Evolutionary conservation across 2,113 vertebrate species (phyloP).

Genomic region (Gorsachius goisagi): DNA sequence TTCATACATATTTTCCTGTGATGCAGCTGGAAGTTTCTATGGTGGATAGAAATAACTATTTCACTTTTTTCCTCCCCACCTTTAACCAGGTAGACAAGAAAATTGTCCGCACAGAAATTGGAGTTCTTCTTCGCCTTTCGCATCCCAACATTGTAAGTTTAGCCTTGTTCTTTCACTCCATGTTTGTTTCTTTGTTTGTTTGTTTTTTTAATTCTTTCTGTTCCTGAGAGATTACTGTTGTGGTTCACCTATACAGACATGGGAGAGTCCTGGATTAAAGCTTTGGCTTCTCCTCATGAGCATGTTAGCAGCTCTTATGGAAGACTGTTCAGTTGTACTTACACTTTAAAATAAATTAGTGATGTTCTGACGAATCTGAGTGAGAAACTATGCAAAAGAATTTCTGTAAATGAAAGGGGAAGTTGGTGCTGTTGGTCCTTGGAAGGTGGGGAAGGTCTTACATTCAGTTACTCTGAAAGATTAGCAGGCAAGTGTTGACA

Average conservation of each 20-base stretch:
- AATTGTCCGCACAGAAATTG: slow-evolving; percentile 89
- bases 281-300: neutral
- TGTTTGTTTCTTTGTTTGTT: neutral
- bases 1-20: neutral
- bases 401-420: neutral
- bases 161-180: neutral
- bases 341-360: neutral
- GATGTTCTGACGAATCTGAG: neutral
- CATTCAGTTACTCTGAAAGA: neutral
- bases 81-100: slow-evolving; percentile 88
- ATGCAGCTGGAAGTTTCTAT: neutral
- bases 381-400: neutral
- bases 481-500: neutral
- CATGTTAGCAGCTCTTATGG: neutral
- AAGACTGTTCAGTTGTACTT: neutral
- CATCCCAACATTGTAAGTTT: slow-evolving; percentile 90
- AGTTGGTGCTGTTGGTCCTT: neutral
- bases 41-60: neutral
- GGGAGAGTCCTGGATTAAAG: neutral
- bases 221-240: neutral
- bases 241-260: neutral
- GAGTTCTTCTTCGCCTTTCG: slow-evolving; percentile 86
- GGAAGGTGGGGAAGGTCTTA: neutral
- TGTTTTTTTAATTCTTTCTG: neutral
- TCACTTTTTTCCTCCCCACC: slow-evolving; percentile 13